Base-by-base conservation (phyloP, 2,888 invertebrate species). In the Watsonalla binaria region DNA sequence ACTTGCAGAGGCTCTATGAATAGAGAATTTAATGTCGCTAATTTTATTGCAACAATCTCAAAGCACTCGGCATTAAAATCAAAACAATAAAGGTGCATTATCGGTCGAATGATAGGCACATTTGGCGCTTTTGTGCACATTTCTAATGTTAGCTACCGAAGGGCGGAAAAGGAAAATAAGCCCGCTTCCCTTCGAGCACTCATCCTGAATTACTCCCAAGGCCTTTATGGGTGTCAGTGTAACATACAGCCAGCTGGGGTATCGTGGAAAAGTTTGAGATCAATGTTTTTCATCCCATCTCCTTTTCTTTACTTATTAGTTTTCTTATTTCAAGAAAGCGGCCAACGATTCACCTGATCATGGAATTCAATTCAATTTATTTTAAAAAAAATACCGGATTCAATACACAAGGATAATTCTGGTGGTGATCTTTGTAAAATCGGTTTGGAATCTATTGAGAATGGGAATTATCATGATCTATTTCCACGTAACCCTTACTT, bases 161-260 rank as follows among this genome's bases (percentile, higher is more conserved):
- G 37, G 35, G 34, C 47, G 49, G 37, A 49, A 47, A 0, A 49
- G 37, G 37, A 49, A 49, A 49, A 49, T 49, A 49, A 49, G 37
- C 37, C 14, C 14, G 14, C 37, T 49, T 37, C 48, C 15, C 37
- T 49, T 49, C 37, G 14, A 49, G 37, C 49, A 49, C 37, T 49
- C 49, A 39, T n/a, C 37, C 15, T 14, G 39, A 49, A 49, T 34
- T 35, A 49, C 37, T 49, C 49, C 39, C 49, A 37, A 15, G 49
- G 49, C 39, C 14, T 49, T 49, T 49, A 49, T 49, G 49, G 37
- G 15, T 14, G 54, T 15, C 47, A 37, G 54, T 8, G 54, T 11
- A 45, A 33, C 35, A 47, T 47, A 54, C 47, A 14, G 14, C 14
- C 24, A 42, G 45, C 34, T n/a, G 34, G 42, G 24, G 42, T 33